phyloP scores from a whole-genome alignment of 2,113 vertebrate species.

The Echinops telfairi region DNA sequence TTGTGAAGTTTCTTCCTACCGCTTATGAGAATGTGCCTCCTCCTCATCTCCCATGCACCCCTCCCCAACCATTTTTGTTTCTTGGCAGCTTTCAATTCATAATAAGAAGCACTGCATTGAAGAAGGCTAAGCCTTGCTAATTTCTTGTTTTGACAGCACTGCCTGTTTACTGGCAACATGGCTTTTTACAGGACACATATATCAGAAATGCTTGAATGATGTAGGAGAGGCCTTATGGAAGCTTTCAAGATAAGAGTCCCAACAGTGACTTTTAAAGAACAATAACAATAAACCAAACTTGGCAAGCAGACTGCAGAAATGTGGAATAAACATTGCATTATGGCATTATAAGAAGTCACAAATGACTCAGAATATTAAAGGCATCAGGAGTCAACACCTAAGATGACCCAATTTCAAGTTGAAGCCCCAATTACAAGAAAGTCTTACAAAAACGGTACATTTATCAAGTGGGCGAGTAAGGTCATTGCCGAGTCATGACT shows the following conservation, averaged over 20 bases:
- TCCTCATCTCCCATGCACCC: not conserved
- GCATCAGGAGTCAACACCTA: not conserved
- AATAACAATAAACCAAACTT: too few relatives aligned
- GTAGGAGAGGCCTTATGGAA: too few relatives aligned
- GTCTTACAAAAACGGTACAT: not conserved
- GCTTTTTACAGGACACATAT: too few relatives aligned
- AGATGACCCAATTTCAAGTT: not conserved
- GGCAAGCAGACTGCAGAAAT: too few relatives aligned
- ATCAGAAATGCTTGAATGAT: too few relatives aligned
- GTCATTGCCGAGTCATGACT: not conserved
- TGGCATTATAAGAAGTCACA: not conserved
- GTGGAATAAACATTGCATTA: too few relatives aligned
- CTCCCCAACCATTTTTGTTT: not conserved
- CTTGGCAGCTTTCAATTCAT: not conserved
- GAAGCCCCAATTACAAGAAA: not conserved
- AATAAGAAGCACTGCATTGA: not conserved
- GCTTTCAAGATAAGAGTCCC: too few relatives aligned
- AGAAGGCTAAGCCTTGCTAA: too few relatives aligned
- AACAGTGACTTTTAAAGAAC: too few relatives aligned
- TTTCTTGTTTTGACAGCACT: too few relatives aligned
- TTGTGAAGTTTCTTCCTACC: not conserved
- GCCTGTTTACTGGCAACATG: too few relatives aligned
- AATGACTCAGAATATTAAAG: not conserved
- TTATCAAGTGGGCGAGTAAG: not conserved
- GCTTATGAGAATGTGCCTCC: too few relatives aligned